A percentile compares a stretch with the other conserved stretches of the same genome.
Evolutionary conservation across 1,140 invertebrate genomes (phyloP).

Genomic region (Vanessa atalanta): DNA sequence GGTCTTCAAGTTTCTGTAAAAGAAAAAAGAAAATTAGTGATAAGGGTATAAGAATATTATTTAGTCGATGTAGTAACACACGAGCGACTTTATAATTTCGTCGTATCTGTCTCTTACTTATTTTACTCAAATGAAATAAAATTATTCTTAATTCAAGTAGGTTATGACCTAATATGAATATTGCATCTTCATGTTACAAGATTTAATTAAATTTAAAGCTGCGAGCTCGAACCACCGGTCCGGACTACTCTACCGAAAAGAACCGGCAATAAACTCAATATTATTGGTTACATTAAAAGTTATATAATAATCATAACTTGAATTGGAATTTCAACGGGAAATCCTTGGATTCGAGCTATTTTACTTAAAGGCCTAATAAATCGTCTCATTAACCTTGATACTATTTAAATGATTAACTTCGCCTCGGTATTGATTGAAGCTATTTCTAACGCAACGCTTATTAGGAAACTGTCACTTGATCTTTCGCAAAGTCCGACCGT

Average conservation of each 20-base stretch:
- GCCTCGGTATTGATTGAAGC: slow-evolving; percentile 15
- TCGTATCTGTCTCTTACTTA: no score
- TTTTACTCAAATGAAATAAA: no score
- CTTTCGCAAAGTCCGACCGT: background rate
- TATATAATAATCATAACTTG: background rate
- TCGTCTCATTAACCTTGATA: slow-evolving; percentile 19
- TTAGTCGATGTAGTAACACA: no score
- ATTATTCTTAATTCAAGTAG: no score
- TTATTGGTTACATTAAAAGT: no score
- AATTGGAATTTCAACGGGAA: background rate
- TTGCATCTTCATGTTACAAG: no score
- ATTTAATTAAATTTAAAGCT: no score
- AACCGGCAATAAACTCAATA: no score
- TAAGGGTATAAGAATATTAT: background rate
- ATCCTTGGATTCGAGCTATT: background rate
- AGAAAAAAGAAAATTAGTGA: slow-evolving; percentile 7
- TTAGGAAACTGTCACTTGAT: background rate
- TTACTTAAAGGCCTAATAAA: background rate
- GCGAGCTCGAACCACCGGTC: no score
- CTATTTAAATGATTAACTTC: slow-evolving; percentile 20
- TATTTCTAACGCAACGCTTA: slow-evolving; percentile 16
- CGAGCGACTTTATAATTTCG: no score
- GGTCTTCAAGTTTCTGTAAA: slow-evolving; percentile 77
- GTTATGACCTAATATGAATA: no score
- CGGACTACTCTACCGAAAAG: no score